These are phyloP conservation scores for Macrosteles quadrilineatus DNA, from an alignment of 1,140 invertebrate species.

Conservation along the genomic window DNA sequence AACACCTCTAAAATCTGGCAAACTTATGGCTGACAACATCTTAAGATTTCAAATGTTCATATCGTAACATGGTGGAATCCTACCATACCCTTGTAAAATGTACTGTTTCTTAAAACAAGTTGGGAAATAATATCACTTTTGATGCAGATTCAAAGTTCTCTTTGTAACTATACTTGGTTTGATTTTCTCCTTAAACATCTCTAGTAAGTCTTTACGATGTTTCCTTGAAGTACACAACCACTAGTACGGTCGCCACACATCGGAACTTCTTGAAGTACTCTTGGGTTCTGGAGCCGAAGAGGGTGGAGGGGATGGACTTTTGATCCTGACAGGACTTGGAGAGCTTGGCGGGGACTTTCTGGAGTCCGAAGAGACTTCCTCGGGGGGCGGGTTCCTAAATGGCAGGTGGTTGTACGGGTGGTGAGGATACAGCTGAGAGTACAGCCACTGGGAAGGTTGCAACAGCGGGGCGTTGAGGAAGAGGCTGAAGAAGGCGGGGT, in stretches of 20 bases:
- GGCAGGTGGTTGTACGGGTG: slow-evolving; percentile 32
- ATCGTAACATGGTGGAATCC: too few species aligned
- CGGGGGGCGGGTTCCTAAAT: neutral
- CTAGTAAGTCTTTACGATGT: too few species aligned
- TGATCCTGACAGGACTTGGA: slow-evolving; percentile 1
- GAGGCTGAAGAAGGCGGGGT: slow-evolving; percentile 50
- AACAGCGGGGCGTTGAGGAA: slow-evolving; percentile 70
- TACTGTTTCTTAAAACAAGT: too few species aligned
- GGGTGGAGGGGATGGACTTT: neutral
- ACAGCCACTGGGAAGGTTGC: slow-evolving; percentile 72
- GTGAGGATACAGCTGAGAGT: slow-evolving; percentile 64
- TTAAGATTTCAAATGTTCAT: too few species aligned
- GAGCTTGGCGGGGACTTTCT: slow-evolving; percentile 29
- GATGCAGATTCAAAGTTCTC: too few species aligned
- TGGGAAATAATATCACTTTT: too few species aligned
- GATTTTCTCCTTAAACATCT: too few species aligned
- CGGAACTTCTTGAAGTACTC: slow-evolving; percentile 33
- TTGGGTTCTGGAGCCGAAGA: slow-evolving; percentile 11
- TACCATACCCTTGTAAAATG: too few species aligned
- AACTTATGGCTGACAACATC: too few species aligned
- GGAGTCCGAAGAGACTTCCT: slow-evolving; percentile 26
- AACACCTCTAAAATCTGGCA: too few species aligned
- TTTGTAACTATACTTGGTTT: too few species aligned
- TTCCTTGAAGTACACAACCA: neutral
- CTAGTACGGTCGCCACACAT: slow-evolving; percentile 41